Evolutionary conservation across 2,113 vertebrate species (phyloP).

Genomic region (Pangasianodon hypophthalmus): DNA sequence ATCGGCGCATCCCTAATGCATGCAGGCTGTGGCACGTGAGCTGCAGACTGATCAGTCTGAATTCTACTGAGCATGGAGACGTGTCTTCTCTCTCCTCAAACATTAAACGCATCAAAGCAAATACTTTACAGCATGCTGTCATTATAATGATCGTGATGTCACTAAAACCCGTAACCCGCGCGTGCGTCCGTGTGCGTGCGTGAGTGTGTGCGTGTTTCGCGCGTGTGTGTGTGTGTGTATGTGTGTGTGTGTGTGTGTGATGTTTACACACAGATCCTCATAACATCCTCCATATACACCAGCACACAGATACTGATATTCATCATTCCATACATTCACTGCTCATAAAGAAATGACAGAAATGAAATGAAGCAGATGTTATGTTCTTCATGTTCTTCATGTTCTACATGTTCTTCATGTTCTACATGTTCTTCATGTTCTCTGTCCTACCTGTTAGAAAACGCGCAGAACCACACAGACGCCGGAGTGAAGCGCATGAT

Average conservation of each 20-base stretch:
- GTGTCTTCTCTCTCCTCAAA: neutral
- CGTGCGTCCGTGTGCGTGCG: neutral
- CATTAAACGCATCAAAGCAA: neutral
- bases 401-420: neutral
- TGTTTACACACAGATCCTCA: neutral
- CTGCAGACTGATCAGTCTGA: neutral
- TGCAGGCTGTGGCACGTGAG: neutral
- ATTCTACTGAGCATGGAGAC: neutral
- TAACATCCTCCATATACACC: neutral
- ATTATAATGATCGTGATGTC: neutral
- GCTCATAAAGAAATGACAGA: neutral
- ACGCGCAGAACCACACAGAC: neutral
- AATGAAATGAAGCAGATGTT: neutral
- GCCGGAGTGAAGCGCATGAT: slow-evolving; percentile 18
- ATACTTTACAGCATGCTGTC: neutral
- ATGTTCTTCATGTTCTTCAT: neutral
- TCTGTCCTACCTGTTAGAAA: slow-evolving; percentile 41
- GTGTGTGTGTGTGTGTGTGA: neutral
- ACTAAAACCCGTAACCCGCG: neutral
- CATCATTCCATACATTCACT: neutral
- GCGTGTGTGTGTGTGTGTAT: neutral
- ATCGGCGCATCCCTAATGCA: neutral
- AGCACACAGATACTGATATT: no score
- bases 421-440: neutral
- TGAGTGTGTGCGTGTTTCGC: neutral